Evolutionary conservation across 2,797 vertebrate genomes (phyloP).

Genomic region (Tragopan temminckii): DNA sequence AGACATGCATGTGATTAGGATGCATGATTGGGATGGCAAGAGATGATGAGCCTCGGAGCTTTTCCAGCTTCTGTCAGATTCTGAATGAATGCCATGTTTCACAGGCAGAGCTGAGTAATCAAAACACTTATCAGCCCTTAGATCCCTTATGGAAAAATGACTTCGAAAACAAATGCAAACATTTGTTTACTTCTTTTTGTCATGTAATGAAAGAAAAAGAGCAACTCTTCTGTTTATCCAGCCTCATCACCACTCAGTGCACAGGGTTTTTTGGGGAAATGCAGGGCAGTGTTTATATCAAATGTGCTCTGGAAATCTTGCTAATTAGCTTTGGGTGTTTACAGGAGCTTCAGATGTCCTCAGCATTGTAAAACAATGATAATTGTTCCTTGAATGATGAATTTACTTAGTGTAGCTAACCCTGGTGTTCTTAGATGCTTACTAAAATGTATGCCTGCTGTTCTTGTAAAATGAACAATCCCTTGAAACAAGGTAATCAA

Average conservation of each 20-base stretch:
- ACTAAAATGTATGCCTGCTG: background rate
- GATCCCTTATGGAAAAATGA: background rate
- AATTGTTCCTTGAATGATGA: background rate
- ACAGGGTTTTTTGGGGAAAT: background rate
- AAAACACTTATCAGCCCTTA: background rate
- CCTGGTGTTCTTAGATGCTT: background rate
- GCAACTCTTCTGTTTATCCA: background rate
- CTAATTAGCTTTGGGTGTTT: background rate
- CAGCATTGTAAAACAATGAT: background rate
- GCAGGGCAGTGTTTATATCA: background rate
- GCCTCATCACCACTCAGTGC: background rate
- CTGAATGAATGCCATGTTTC: background rate
- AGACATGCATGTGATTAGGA: background rate
- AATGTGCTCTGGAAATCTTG: background rate
- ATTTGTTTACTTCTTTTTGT: background rate
- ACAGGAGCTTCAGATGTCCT: background rate
- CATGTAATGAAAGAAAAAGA: background rate
- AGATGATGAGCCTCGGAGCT: background rate
- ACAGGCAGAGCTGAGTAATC: background rate
- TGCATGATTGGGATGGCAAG: background rate
- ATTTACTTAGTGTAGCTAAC: background rate
- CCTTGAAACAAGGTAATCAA: constrained; percentile 29
- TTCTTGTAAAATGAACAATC: constrained; percentile 5
- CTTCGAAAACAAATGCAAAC: background rate
- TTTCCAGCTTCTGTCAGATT: background rate